Evolutionary conservation across 2,113 vertebrate genomes (phyloP).

Genomic region (Strigops habroptila): DNA sequence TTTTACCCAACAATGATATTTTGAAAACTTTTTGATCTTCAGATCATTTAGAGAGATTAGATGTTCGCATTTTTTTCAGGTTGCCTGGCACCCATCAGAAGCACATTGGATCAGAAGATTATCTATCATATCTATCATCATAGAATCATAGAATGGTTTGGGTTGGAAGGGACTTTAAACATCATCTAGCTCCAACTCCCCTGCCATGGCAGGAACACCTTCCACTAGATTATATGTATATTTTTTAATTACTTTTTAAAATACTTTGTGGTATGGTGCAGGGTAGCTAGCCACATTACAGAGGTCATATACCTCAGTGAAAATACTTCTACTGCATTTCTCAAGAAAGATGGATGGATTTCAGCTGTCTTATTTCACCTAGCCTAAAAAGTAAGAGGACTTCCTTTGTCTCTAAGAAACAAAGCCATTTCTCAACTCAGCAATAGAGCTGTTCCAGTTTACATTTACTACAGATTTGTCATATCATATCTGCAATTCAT

Average conservation of each 20-base stretch:
- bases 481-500: background rate
- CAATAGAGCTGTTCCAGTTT: background rate
- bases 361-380: background rate
- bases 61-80: background rate
- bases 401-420: background rate
- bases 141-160: background rate
- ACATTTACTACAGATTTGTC: background rate
- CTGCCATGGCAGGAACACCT: background rate
- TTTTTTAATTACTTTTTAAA: background rate
- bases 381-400: background rate
- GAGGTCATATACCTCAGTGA: background rate
- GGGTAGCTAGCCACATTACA: background rate
- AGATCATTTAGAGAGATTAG: background rate
- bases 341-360: background rate
- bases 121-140: background rate
- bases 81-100: background rate
- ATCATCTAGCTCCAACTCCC: background rate
- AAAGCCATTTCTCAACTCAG: background rate
- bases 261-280: background rate
- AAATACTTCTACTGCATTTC: background rate
- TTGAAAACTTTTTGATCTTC: background rate
- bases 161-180: background rate
- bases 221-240: background rate
- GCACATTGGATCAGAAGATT: background rate
- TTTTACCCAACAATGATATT: background rate